Evolutionary conservation across 2,888 invertebrate species (phyloP).

Genomic region (Andrena chrysosceles): DNA sequence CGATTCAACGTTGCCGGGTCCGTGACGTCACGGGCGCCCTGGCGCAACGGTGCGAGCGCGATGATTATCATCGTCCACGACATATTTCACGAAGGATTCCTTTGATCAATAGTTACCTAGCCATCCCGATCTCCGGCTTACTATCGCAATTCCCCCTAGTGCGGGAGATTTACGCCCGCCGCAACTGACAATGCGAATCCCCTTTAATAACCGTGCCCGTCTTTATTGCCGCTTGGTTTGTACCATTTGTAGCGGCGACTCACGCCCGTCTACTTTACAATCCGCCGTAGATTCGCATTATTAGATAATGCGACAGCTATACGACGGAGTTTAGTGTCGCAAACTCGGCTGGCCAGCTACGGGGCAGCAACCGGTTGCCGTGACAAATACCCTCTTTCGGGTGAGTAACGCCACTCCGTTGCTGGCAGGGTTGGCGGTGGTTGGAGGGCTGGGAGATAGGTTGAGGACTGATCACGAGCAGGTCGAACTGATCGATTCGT

Average conservation of each 20-base stretch:
- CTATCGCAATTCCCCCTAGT: constrained; percentile 62
- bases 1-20: constrained; percentile 6
- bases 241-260: constrained; percentile 64
- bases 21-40: constrained; percentile 13
- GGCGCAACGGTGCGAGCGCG: not conserved
- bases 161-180: constrained; percentile 61
- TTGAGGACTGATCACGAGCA: not conserved
- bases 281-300: constrained; percentile 65
- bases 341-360: not conserved
- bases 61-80: constrained; percentile 44
- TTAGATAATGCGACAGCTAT: constrained; percentile 66
- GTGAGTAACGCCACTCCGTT: constrained; percentile 40
- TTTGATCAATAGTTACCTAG: constrained; percentile 67
- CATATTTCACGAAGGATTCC: constrained; percentile 59
- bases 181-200: constrained; percentile 68
- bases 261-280: constrained; percentile 63
- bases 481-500: not conserved
- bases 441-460: not conserved
- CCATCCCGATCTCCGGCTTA: constrained; percentile 60
- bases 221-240: constrained; percentile 60
- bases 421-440: no score
- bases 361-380: constrained; percentile 28
- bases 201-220: constrained; percentile 64
- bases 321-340: constrained; percentile 54
- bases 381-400: constrained; percentile 5